Base-by-base conservation (phyloP, 2,888 invertebrate genomes). In the Neocrepidodera transversa region DNA sequence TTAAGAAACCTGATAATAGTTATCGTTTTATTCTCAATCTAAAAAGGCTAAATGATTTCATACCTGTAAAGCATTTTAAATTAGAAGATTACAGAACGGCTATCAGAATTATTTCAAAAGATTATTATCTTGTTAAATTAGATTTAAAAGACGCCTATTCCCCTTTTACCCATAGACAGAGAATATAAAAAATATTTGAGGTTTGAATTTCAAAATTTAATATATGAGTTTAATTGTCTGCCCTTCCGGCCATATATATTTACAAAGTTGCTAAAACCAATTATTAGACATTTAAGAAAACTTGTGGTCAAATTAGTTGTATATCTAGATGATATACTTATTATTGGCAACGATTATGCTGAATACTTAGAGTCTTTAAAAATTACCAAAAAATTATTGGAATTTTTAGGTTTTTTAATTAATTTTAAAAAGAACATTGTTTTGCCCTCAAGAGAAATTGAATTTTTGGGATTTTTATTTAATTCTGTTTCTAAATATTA, bases 241-340 rank as follows among this genome's bases (percentile, higher is more conserved):
- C 51, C 52, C 3, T 58, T 58, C 52, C n/a, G n/a, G n/a, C n/a
- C 47, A 4, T 52, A 13, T 26, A 36, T 47, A 26, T 47, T 47
- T 38, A 51, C 45, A 8, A 58, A 58, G 26, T n/a, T 52, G 4
- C 13, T 50, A 1, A 47, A 53, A 30, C 58, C 58, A 40, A 30
- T 58, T 8, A 18, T 30, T 28, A 18, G 16, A 30, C 13, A 10
- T 23, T 28, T 53, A 1, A 4, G 38, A 3, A 35, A 16, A n/a
- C n/a, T n/a, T n/a, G n/a, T n/a, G n/a, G n/a, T n/a, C n/a, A n/a
- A n/a, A n/a, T n/a, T n/a, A n/a, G n/a, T n/a, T n/a, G n/a, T n/a
- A n/a, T n/a, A n/a, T n/a, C n/a, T n/a, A n/a, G n/a, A n/a, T n/a
- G n/a, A 13, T 17, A 35, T 23, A n/a, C 36, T 50, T 36, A 16